Conservation (phyloP, 2,797 vertebrate species). For the Hyperoplus immaculatus region DNA sequence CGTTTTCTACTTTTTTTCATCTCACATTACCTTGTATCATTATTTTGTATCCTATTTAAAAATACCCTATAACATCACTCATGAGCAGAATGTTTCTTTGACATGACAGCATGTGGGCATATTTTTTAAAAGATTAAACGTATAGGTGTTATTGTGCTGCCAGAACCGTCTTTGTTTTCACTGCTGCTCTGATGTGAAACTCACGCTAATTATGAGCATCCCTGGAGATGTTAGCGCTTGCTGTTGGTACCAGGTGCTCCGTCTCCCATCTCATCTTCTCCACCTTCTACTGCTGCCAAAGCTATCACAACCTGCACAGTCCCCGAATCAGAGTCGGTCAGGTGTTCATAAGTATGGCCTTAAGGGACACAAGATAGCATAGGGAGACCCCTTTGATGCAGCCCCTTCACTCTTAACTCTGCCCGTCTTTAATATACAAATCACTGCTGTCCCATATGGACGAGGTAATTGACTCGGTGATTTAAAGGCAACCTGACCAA, state of each 20-base stretch:
- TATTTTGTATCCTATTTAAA: background rate
- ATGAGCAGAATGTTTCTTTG: background rate
- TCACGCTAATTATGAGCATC: constrained; percentile 67
- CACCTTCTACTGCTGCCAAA: constrained; percentile 52
- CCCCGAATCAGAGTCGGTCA: constrained; percentile 75
- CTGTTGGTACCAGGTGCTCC: constrained; percentile 69
- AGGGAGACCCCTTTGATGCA: constrained; percentile 76
- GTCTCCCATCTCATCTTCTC: constrained; percentile 60
- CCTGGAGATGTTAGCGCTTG: constrained; percentile 50
- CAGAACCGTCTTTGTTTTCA: constrained; percentile 37
- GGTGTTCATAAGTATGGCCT: constrained; percentile 80
- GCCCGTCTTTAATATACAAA: constrained; percentile 81
- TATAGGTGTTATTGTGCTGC: constrained; percentile 28
- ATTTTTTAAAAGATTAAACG: constrained; percentile 16
- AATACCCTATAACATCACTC: background rate
- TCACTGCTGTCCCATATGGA: constrained; percentile 84
- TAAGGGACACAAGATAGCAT: constrained; percentile 60
- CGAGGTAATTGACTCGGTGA: constrained; percentile 84
- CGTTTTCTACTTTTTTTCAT: no score
- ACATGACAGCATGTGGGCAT: background rate
- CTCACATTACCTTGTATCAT: no score
- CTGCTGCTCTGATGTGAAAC: constrained; percentile 43
- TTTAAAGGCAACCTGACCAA: constrained; percentile 78
- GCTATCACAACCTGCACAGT: constrained; percentile 61
- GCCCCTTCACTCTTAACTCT: constrained; percentile 63